Evolutionary conservation across 2,113 vertebrate species (phyloP).

Genomic region (Sylvilagus bachmani): DNA sequence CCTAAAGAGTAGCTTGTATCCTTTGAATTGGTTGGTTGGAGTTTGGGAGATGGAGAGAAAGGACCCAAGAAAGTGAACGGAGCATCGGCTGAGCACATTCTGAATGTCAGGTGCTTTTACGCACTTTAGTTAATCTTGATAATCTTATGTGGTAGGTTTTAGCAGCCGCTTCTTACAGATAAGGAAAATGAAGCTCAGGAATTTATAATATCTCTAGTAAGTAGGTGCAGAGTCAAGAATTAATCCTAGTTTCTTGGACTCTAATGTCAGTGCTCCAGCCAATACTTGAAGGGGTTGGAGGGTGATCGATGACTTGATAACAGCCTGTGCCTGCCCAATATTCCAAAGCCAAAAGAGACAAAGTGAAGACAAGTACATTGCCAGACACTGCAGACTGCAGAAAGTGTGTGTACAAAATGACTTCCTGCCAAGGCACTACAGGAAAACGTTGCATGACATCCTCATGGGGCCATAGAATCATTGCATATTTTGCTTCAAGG

Average conservation of each 20-base stretch:
- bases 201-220: background rate
- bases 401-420: background rate
- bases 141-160: background rate
- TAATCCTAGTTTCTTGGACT: background rate
- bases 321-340: background rate
- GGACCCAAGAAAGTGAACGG: background rate
- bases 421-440: background rate
- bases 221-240: background rate
- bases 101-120: background rate
- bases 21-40: background rate
- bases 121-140: background rate
- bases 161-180: background rate
- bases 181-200: background rate
- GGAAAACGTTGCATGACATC: background rate
- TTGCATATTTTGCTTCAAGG: background rate
- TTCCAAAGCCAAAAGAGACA: background rate
- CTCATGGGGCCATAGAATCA: background rate
- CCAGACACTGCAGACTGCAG: accelerated
- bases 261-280: background rate
- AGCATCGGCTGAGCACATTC: background rate
- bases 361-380: background rate
- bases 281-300: background rate
- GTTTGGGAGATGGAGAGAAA: background rate
- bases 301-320: background rate
- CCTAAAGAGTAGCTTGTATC: too few species aligned